phyloP scores from a whole-genome alignment of 2,888 invertebrate species.

The Sclerodermus sp. region DNA sequence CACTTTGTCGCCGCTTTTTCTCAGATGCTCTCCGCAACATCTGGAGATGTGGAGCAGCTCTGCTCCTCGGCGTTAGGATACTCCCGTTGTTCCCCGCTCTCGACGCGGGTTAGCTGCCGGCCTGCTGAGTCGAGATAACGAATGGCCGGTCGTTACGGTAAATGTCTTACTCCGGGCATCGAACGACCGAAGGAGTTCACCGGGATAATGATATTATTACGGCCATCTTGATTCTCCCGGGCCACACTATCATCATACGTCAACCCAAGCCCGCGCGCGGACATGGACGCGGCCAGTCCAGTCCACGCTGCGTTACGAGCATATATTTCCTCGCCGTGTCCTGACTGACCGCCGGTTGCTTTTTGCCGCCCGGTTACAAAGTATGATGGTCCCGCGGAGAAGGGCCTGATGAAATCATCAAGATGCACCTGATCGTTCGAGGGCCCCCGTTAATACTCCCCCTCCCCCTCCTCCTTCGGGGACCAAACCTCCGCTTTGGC shows the following conservation, averaged over 20 bases:
- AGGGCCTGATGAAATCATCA: constrained; percentile 51
- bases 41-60: no score
- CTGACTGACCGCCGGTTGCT: constrained; percentile 29
- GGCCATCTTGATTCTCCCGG: constrained; percentile 52
- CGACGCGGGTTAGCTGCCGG: no score
- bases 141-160: constrained; percentile 49
- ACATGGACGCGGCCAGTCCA: no score
- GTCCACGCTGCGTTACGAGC: constrained; percentile 38
- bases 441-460: no score
- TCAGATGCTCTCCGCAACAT: no score
- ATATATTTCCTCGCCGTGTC: constrained; percentile 38
- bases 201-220: constrained; percentile 57
- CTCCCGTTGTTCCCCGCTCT: no score
- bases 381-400: constrained; percentile 49
- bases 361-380: constrained; percentile 48
- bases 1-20: no score
- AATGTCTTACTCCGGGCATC: constrained; percentile 50
- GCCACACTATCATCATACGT: constrained; percentile 55
- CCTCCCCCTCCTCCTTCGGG: no score
- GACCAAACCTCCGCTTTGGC: no score
- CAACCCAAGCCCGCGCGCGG: constrained; percentile 45
- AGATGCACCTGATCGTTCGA: constrained; percentile 41
- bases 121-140: constrained; percentile 29
- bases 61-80: no score
- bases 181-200: constrained; percentile 45